Evolutionary conservation across 2,113 vertebrate genomes (phyloP), one percentile per base, ranked within the genome.

Genomic region (Hylia prasina): DNA sequence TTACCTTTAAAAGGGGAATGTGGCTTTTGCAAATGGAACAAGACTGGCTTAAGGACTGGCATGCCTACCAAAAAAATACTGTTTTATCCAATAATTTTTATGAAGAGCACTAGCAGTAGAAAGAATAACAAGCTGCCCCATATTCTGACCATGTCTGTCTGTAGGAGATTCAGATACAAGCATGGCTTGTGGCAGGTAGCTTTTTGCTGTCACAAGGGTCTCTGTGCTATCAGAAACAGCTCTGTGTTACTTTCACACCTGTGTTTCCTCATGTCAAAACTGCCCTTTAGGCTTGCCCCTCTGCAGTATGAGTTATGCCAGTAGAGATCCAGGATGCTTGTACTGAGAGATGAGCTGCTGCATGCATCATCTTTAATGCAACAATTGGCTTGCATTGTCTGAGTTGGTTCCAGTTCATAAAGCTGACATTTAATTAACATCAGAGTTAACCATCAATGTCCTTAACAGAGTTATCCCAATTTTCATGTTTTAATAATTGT

Each of bases 401-500:
- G 81, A 89, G 68, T 57, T 40, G 28, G 48, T 76, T 89, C 57
- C 25, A 45, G 15, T 79, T 92, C 57, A 48, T 64, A 89, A 91
- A 89, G 37, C 57, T 69, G 69, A 42, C 40, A 50, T 95, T 79
- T 93, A 81, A 71, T 69, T 71, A 60, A 72, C 45, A 73, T 63
- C 61, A 76, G 50, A 93, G 37, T 79, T 82, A 83, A 70, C 42
- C 16, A 37, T 56, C 25, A 64, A 19, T 51, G 48, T 75, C 37
- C 53, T 78, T 51, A 75, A 40, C 57, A 53, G 60, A 86, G 60
- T 75, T 60, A 79, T 57, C 68, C 31, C 11, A 61, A 25, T 80
- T 93, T 95, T 95, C 61, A 80, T 91, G 66, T 89, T 95, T 85
- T 87, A 89, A 60, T 89, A 95, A 72, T 54, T 91, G 77, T 72